Evolutionary conservation across 2,888 invertebrate genomes (phyloP).

Genomic region (Arrhopalites spinosus): DNA sequence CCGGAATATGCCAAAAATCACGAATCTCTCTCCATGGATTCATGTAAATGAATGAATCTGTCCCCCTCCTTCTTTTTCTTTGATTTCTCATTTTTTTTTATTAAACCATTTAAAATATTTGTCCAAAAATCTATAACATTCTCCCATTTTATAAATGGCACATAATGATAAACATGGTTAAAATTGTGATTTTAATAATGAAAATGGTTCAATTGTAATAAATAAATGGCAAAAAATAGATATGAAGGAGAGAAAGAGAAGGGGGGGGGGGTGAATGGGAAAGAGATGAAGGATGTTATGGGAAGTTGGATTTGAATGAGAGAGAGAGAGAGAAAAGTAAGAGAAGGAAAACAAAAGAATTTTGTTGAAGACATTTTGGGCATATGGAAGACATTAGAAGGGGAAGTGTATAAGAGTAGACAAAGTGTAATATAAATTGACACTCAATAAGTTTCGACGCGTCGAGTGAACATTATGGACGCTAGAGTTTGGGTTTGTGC

Average conservation of each 20-base stretch:
- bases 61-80: too few species aligned
- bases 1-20: slow-evolving; percentile 31
- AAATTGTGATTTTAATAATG: too few species aligned
- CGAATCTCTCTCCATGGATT: neutral
- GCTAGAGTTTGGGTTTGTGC: slow-evolving; percentile 12
- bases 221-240: too few species aligned
- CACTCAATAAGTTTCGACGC: slow-evolving; percentile 20
- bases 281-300: neutral
- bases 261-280: neutral
- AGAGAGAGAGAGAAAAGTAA: neutral
- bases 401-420: neutral
- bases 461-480: neutral
- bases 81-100: too few species aligned
- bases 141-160: too few species aligned
- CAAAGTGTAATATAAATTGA: slow-evolving; percentile 22
- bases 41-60: too few species aligned
- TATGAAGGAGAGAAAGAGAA: too few species aligned
- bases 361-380: neutral
- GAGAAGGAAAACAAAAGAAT: neutral
- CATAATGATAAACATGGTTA: too few species aligned
- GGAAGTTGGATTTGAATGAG: neutral
- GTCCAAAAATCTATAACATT: too few species aligned
- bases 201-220: too few species aligned
- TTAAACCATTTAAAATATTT: too few species aligned
- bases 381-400: slow-evolving; percentile 5